A percentile compares a stretch with the other conserved stretches of the same genome.
Conservation (phyloP, 1,140 invertebrate species). For the Colletes gigas region DNA sequence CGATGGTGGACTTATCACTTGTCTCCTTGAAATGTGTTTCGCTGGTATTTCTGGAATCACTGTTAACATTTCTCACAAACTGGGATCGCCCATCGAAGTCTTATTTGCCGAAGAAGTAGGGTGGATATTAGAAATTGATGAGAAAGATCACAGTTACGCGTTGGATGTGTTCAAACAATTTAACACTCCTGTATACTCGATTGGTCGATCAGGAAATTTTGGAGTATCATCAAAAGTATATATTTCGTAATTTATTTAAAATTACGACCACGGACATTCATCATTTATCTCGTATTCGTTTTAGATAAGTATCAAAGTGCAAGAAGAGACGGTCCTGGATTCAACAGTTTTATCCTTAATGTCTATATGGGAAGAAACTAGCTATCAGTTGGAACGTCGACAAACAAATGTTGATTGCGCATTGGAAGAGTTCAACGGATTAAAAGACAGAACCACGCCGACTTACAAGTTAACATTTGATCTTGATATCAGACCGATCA, state of each 20-base stretch:
- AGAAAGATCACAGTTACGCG: conserved; percentile 83
- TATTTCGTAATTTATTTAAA: conserved; percentile 20
- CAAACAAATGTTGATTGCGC: conserved; percentile 92
- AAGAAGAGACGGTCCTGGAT: conserved; percentile 84
- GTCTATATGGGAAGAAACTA: conserved; percentile 97
- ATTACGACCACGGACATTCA: conserved; percentile 6
- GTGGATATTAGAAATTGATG: conserved; percentile 92
- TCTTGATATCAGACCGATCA: conserved; percentile 80
- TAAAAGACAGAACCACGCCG: conserved; percentile 82
- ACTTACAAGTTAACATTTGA: conserved; percentile 88
- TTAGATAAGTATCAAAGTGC: conserved; percentile 84
- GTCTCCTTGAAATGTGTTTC: conserved; percentile 97
- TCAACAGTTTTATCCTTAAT: conserved; percentile 86
- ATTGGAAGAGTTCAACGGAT: conserved; percentile 87
- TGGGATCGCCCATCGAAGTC: conserved; percentile 83
- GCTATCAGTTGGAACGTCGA: conserved; percentile 91
- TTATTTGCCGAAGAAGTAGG: conserved; percentile 96
- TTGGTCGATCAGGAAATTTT: conserved; percentile 86
- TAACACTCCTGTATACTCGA: conserved; percentile 85
- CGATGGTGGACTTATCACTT: conserved; percentile 96
- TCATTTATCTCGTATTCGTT: conserved; percentile 6
- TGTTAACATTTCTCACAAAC: conserved; percentile 84
- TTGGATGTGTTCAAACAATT: conserved; percentile 83
- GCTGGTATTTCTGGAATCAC: conserved; percentile 92
- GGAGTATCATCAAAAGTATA: conserved; percentile 85